These are phyloP conservation scores for Hyposoter dolosus DNA, from an alignment of 2,888 invertebrate genomes.

Conservation along the genomic window DNA sequence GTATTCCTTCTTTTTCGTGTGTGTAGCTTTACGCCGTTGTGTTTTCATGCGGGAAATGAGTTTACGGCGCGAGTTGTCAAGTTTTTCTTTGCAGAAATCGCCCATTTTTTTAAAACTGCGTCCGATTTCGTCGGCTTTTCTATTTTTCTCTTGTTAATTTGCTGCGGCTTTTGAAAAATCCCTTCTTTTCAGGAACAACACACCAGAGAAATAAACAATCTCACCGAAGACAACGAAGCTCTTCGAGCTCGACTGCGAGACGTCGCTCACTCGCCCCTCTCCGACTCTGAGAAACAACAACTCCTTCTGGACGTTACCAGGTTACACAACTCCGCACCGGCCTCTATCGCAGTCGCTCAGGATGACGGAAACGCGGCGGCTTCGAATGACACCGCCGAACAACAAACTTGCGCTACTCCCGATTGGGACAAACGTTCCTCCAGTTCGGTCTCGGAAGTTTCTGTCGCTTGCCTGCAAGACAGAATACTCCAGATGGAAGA, in stretches of 20 bases:
- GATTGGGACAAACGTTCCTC: conserved; percentile 97
- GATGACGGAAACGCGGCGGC: conserved; percentile 73
- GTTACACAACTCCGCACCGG: conserved; percentile 92
- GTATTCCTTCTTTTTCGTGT: conserved; percentile 12
- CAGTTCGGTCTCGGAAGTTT: conserved; percentile 94
- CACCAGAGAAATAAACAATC: conserved; percentile 88
- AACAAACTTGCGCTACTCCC: conserved; percentile 89
- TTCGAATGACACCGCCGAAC: conserved; percentile 81
- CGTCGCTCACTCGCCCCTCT: conserved; percentile 92
- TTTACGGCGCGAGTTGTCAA: conserved; percentile 1
- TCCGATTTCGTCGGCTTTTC: background rate
- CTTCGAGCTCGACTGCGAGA: conserved; percentile 91
- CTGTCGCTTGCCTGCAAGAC: conserved; percentile 96
- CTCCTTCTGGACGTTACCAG: conserved; percentile 90
- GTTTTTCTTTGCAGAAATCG: background rate
- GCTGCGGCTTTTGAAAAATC: background rate
- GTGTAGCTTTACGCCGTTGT: background rate
- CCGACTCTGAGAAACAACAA: conserved; percentile 93
- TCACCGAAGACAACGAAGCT: conserved; percentile 92
- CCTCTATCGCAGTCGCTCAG: conserved; percentile 88
- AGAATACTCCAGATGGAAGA: conserved; percentile 97
- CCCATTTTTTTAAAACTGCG: background rate
- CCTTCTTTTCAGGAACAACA: conserved; percentile 86
- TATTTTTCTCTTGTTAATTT: background rate
- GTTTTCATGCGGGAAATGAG: background rate